phyloP scores from a whole-genome alignment of 2,888 invertebrate genomes.

The Drosophila heteroneura region DNA sequence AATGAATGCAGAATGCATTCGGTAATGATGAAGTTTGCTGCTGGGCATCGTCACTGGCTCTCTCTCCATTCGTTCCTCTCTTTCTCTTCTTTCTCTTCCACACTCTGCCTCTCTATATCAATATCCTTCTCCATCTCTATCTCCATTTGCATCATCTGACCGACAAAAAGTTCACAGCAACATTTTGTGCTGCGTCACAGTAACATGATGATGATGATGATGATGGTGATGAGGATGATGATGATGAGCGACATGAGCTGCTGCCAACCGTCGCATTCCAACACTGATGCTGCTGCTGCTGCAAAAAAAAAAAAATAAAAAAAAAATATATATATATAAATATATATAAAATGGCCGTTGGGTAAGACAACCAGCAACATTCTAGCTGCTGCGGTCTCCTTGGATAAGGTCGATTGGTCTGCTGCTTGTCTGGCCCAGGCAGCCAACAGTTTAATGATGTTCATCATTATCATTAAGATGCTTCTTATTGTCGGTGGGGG shows the following conservation, averaged over 20 bases:
- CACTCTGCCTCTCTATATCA: not conserved
- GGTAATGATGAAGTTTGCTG: not conserved
- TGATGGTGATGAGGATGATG: constrained; percentile 13
- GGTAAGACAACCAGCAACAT: constrained; percentile 29
- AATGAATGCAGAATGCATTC: not conserved
- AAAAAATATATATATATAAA: too few species aligned
- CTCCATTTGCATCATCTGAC: constrained; percentile 2
- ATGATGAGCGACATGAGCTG: constrained; percentile 38
- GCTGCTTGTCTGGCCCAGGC: constrained; percentile 64
- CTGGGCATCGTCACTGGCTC: not conserved
- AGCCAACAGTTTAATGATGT: constrained; percentile 42
- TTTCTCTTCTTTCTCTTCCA: not conserved
- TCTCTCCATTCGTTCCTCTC: not conserved
- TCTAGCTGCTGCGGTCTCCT: constrained; percentile 24
- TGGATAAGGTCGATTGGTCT: constrained; percentile 38
- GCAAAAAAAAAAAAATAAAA: not conserved
- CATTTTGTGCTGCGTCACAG: constrained; percentile 46
- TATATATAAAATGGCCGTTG: constrained; percentile 41
- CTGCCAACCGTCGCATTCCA: constrained; percentile 34
- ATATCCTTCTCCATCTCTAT: not conserved
- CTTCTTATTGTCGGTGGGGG: constrained; percentile 17
- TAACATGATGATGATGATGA: constrained; percentile 28
- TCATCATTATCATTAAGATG: constrained; percentile 11
- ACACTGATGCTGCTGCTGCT: constrained; percentile 16
- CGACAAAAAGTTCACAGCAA: constrained; percentile 33